A percentile compares a stretch with the other conserved stretches of the same genome.
Evolutionary conservation across 2,113 vertebrate genomes (phyloP).

Genomic region (Grammomys dolichurus): DNA sequence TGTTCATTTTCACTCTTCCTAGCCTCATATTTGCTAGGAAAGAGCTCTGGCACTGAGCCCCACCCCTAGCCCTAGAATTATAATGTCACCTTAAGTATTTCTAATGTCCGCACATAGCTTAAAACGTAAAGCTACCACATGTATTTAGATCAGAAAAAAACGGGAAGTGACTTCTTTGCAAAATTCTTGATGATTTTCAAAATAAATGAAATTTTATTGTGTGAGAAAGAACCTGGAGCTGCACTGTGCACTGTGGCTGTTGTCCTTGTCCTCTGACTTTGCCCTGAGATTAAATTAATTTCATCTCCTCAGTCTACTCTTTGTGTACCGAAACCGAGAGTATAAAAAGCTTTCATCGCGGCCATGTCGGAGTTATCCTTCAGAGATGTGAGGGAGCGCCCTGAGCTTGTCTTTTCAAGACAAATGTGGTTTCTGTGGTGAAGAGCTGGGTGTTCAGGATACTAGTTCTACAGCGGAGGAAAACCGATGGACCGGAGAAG

Average conservation of each 20-base stretch:
- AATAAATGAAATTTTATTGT: background rate
- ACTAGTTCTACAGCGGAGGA: background rate
- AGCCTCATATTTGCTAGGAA: background rate
- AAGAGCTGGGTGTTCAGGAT: background rate
- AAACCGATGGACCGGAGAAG: background rate
- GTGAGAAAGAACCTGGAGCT: background rate
- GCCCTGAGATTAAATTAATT: background rate
- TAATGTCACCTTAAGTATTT: background rate
- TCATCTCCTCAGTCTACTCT: background rate
- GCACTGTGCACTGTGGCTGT: background rate
- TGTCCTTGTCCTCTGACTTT: background rate
- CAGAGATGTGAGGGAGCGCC: background rate
- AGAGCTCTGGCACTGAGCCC: background rate
- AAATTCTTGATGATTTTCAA: background rate
- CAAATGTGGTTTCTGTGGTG: conserved; percentile 1
- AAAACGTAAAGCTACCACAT: background rate
- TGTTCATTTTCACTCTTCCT: background rate
- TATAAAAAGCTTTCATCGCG: background rate
- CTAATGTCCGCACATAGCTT: background rate
- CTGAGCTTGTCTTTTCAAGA: background rate
- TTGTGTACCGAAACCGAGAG: background rate
- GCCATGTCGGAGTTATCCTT: background rate
- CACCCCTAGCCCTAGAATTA: background rate
- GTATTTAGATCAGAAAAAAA: background rate
- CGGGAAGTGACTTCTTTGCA: background rate